Percentiles rank a stretch among this genome's conserved stretches.
Evolutionary conservation across 2,888 invertebrate genomes (phyloP).

Genomic region (Drosophila niveifrons): DNA sequence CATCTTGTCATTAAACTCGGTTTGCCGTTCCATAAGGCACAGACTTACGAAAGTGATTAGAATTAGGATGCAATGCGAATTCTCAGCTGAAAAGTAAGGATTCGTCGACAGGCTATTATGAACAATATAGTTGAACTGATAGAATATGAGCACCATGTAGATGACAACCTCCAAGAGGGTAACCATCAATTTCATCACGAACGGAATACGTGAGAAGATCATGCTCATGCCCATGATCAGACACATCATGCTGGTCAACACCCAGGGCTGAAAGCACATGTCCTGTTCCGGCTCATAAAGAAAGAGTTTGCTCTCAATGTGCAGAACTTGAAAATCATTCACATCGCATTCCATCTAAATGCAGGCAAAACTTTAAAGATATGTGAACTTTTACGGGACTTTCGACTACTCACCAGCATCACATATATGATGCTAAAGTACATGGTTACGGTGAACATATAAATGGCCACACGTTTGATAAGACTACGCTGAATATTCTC

Average conservation of each 20-base stretch:
- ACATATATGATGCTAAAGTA: conserved; percentile 86
- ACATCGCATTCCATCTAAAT: conserved; percentile 37
- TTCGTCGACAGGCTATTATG: conserved; percentile 90
- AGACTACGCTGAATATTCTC: conserved; percentile 88
- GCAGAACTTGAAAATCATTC: neutral
- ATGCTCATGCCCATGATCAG: conserved; percentile 89
- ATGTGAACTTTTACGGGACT: conserved; percentile 23
- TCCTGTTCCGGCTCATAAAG: conserved; percentile 37
- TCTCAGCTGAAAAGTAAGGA: conserved; percentile 88
- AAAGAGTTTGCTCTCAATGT: conserved; percentile 55
- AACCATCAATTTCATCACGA: conserved; percentile 90
- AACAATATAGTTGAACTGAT: conserved; percentile 86
- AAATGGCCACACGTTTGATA: conserved; percentile 88
- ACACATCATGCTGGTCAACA: conserved; percentile 86
- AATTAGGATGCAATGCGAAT: conserved; percentile 91
- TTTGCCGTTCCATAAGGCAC: conserved; percentile 94
- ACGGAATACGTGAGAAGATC: conserved; percentile 93
- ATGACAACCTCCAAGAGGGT: conserved; percentile 87
- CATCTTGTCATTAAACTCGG: conserved; percentile 95
- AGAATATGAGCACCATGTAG: conserved; percentile 89
- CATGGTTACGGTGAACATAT: conserved; percentile 88
- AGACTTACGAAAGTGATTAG: conserved; percentile 90
- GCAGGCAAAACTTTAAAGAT: neutral
- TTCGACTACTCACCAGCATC: conserved; percentile 36
- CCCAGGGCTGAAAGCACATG: conserved; percentile 83